phyloP scores from a whole-genome alignment of 2,888 invertebrate genomes.

The Cinara cedri region DNA sequence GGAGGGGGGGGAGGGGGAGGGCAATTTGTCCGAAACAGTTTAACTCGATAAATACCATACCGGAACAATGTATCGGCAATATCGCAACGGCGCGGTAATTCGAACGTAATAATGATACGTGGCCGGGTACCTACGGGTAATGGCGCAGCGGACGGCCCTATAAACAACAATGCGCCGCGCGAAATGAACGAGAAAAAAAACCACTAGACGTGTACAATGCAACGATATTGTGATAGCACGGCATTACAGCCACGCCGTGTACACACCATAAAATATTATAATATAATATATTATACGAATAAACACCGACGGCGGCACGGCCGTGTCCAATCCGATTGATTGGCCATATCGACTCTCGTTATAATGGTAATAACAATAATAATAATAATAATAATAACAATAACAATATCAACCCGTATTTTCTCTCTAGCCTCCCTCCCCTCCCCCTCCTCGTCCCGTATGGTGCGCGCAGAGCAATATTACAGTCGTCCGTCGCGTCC shows the following conservation, averaged over 20 bases:
- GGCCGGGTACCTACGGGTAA: too few relatives aligned
- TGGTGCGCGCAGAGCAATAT: too few relatives aligned
- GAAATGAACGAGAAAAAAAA: constrained; percentile 17
- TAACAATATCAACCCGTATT: constrained; percentile 8
- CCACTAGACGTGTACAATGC: too few relatives aligned
- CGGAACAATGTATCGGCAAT: neutral
- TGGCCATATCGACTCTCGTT: constrained; percentile 25
- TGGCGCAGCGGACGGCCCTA: constrained; percentile 19
- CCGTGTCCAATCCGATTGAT: constrained; percentile 51
- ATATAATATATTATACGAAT: neutral
- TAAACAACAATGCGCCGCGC: neutral
- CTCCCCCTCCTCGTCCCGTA: too few relatives aligned
- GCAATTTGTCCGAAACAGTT: constrained; percentile 18
- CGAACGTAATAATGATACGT: neutral
- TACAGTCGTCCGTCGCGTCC: too few relatives aligned
- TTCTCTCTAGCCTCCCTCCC: neutral
- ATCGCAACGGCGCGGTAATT: neutral
- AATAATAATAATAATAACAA: neutral
- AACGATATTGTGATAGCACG: too few relatives aligned
- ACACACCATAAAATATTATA: constrained; percentile 9
- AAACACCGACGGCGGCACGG: neutral
- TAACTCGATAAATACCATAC: constrained; percentile 18
- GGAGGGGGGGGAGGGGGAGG: too few relatives aligned
- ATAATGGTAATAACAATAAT: too few relatives aligned
- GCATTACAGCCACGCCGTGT: neutral